Base-by-base conservation (phyloP, 92 coral and sea anemone species). In the Isaurus tuberculatus region DNA sequence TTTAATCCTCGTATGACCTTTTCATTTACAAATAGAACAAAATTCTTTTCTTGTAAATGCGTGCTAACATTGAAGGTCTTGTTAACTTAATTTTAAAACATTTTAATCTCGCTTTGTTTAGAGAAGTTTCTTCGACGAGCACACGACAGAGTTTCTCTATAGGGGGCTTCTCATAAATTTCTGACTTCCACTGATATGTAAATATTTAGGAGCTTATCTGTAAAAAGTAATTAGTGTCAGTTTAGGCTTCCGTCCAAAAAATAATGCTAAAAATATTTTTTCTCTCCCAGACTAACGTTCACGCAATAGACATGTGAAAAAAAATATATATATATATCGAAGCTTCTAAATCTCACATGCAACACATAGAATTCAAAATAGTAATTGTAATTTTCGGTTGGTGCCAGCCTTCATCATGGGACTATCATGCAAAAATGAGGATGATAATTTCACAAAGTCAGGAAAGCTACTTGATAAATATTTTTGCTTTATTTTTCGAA, bases 381-480 rank as follows among this genome's bases (percentile, higher is more conserved):
- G 61, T 3, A 37, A 37, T 0, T 40, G 46, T 13, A 40, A 40
- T 40, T 13, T 49, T 49, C 58, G 15, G 25, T 49, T 1, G 19
- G 58, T 15, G 23, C 26, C 63, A 55, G 26, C 63, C 33, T 9
- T 22, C 1, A 8, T 63, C 69, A 63, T 27, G 69, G 5, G 69
- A 63, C 69, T 63, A 26, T 63, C 69, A 63, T 63, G 69, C 69
- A 27, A 63, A 26, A 29, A 26, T 63, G 29, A 9, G 69, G 34
- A 26, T 27, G 6, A 40, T 7, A 40, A 2, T 6, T 13, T 40
- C 11, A 40, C 46, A 40, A 40, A 40, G 11, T 40, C 11, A 40
- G 7, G 7, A 7, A 2, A 2, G 46, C 11, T 13, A 4, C 46
- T 40, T 40, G 46, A 40, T 40, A 40, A 36, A 7, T 40, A n/a